phyloP scores from a whole-genome alignment of 2,113 vertebrate species.

The Odontesthes bonariensis region DNA sequence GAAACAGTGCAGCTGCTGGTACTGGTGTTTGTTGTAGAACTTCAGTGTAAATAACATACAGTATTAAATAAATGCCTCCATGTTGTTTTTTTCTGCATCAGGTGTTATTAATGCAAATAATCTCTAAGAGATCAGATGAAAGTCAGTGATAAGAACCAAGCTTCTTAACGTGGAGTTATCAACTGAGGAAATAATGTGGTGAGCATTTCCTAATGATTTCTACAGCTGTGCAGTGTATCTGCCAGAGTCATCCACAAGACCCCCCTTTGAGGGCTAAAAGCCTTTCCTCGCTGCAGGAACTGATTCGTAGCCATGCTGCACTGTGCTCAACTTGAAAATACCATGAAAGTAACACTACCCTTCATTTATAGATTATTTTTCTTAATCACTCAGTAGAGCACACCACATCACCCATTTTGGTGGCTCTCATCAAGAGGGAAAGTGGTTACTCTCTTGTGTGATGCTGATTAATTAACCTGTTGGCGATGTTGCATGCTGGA shows the following conservation, averaged over 20 bases:
- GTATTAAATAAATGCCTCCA: constrained; percentile 13
- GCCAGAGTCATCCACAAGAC: constrained; percentile 68
- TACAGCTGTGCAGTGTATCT: constrained; percentile 72
- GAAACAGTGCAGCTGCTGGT: constrained; percentile 13
- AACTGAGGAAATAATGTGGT: constrained; percentile 50
- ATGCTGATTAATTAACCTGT: constrained; percentile 59
- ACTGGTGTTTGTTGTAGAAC: constrained; percentile 1
- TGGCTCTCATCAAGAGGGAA: constrained; percentile 20
- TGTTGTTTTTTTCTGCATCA: constrained; percentile 32
- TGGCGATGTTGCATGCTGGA: constrained; percentile 27
- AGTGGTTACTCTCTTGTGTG: constrained; percentile 23
- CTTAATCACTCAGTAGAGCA: not conserved
- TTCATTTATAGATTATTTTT: constrained; percentile 36
- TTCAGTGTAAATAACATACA: not conserved
- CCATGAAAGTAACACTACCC: constrained; percentile 34
- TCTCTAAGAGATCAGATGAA: constrained; percentile 51
- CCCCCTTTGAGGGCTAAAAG: constrained; percentile 71
- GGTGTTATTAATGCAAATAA: constrained; percentile 50
- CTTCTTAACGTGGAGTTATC: constrained; percentile 57
- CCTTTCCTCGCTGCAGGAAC: constrained; percentile 65
- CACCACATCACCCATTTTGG: not conserved
- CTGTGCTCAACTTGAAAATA: constrained; percentile 64
- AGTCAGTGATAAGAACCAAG: constrained; percentile 42
- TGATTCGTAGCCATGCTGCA: constrained; percentile 54
- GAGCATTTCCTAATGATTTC: constrained; percentile 64